Evolutionary conservation across 2,888 invertebrate genomes (phyloP).

Genomic region (Pyrrhopygopsis socrates): DNA sequence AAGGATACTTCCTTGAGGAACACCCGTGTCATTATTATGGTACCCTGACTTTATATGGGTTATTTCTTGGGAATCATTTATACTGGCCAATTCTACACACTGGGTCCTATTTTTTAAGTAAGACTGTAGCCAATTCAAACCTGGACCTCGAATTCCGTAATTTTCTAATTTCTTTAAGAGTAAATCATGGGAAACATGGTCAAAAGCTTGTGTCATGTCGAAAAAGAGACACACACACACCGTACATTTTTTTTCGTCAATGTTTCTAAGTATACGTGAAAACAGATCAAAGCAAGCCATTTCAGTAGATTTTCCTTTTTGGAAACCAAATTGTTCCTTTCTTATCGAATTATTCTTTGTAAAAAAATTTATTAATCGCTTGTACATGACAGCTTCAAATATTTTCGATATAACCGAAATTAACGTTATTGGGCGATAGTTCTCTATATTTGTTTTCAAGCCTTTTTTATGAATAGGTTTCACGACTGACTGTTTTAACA

Average conservation of each 20-base stretch:
- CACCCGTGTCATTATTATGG: background rate
- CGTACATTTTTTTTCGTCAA: background rate
- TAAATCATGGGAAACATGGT: background rate
- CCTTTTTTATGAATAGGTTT: slow-evolving; percentile 11
- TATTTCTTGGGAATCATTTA: background rate
- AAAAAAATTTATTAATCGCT: too few species aligned
- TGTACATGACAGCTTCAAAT: background rate
- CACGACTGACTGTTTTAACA: background rate
- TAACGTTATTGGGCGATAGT: slow-evolving; percentile 10
- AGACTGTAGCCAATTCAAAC: background rate
- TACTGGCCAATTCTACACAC: background rate
- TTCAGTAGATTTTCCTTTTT: background rate
- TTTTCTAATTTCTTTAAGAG: background rate
- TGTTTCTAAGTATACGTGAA: background rate
- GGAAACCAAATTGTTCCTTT: background rate
- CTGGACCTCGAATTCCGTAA: background rate
- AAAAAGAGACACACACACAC: background rate
- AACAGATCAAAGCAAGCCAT: slow-evolving; percentile 13
- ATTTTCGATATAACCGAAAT: slow-evolving; percentile 1
- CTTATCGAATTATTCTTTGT: background rate
- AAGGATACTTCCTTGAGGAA: background rate
- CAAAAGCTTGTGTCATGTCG: background rate
- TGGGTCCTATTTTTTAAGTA: background rate
- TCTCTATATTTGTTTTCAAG: background rate
- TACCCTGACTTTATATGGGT: background rate